phyloP scores from a whole-genome alignment of 1,140 invertebrate genomes.

The Aphis gossypii region DNA sequence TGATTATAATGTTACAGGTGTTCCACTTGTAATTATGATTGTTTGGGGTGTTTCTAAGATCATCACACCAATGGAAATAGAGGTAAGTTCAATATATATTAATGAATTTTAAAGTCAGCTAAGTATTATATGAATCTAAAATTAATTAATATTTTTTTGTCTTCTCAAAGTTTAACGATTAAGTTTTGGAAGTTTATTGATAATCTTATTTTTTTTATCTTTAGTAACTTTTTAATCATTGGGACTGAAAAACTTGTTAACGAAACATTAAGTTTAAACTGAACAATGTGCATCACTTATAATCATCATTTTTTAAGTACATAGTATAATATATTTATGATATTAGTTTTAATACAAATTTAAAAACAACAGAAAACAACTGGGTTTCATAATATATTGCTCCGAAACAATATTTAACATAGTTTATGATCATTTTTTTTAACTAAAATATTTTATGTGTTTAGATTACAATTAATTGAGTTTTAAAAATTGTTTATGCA shows the following conservation, averaged over 20 bases:
- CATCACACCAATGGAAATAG: constrained; percentile 61
- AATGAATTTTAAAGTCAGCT: neutral
- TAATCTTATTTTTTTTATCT: constrained; percentile 34
- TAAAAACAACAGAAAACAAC: neutral
- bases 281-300: neutral
- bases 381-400: neutral
- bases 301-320: neutral
- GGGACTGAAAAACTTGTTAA: neutral
- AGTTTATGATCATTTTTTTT: too few relatives aligned
- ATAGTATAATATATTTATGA: neutral
- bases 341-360: neutral
- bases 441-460: too few relatives aligned
- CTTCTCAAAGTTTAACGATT: neutral
- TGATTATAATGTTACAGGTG: constrained; percentile 66
- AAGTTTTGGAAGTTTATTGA: constrained; percentile 8
- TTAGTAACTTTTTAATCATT: neutral
- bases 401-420: neutral
- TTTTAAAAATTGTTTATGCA: too few relatives aligned
- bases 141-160: neutral
- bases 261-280: neutral
- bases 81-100: constrained; percentile 59
- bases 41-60: constrained; percentile 74
- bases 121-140: neutral
- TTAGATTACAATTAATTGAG: too few relatives aligned
- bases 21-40: constrained; percentile 73